phyloP scores from a whole-genome alignment of 2,888 invertebrate genomes.

The Harpalus rubripes region DNA sequence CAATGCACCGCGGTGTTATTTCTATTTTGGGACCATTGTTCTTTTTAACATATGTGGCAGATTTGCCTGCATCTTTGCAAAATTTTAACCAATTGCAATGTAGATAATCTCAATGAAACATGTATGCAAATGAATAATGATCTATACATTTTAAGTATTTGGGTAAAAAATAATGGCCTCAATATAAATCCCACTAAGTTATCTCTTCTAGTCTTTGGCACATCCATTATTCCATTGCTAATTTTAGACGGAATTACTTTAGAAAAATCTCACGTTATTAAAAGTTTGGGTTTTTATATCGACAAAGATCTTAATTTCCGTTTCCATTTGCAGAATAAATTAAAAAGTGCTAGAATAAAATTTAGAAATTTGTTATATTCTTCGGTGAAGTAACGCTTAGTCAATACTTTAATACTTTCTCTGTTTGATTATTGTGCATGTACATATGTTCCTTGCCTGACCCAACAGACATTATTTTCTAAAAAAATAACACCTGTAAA shows the following conservation, averaged over 20 bases:
- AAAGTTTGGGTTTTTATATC: background rate
- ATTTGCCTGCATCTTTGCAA: background rate
- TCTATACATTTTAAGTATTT: background rate
- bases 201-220: background rate
- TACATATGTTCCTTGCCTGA: too few species aligned
- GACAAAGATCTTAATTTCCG: background rate
- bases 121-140: background rate
- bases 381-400: background rate
- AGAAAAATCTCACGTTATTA: background rate
- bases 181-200: background rate
- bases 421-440: background rate
- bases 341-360: background rate
- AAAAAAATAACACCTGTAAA: too few species aligned
- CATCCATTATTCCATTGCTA: background rate
- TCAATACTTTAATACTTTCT: background rate
- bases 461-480: background rate
- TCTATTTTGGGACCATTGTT: background rate
- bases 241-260: background rate
- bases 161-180: background rate
- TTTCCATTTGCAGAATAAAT: background rate
- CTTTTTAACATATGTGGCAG: background rate
- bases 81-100: background rate
- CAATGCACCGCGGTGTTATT: too few species aligned
- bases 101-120: background rate
- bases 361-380: background rate